A percentile compares a stretch with the other conserved stretches of the same genome.
Evolutionary conservation across 1,140 invertebrate genomes (phyloP).

Genomic region (Hypothenemus hampei): DNA sequence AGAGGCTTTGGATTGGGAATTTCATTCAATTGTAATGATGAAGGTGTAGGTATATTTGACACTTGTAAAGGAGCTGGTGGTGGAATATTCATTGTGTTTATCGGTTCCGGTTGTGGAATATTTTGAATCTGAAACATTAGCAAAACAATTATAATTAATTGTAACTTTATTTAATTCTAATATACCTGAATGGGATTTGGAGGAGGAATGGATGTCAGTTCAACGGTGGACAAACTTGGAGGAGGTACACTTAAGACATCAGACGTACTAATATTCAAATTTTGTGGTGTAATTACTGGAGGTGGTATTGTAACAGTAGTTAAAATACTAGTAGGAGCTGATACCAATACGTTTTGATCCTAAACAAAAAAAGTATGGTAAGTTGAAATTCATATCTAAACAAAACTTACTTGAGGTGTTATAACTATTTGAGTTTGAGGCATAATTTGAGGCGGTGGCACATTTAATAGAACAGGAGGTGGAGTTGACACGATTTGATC

Average conservation of each 20-base stretch:
- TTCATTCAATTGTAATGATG: slow-evolving; percentile 42
- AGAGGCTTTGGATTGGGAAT: slow-evolving; percentile 45
- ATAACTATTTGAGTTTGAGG: slow-evolving; percentile 26
- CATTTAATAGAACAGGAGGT: slow-evolving; percentile 42
- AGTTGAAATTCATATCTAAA: neutral
- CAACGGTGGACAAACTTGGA: slow-evolving; percentile 30
- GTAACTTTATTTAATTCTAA: too few species aligned
- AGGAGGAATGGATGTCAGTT: slow-evolving; percentile 43
- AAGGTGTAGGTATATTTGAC: slow-evolving; percentile 51
- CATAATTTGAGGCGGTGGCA: slow-evolving; percentile 43
- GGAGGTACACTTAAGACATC: slow-evolving; percentile 18
- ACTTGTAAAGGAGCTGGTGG: slow-evolving; percentile 50
- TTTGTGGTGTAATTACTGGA: slow-evolving; percentile 27
- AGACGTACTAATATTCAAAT: slow-evolving; percentile 2
- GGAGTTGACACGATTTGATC: slow-evolving; percentile 35
- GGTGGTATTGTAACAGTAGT: slow-evolving; percentile 44
- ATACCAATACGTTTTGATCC: slow-evolving; percentile 29
- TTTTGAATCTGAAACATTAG: slow-evolving; percentile 15
- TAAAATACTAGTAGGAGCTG: slow-evolving; percentile 32
- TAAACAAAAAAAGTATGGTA: slow-evolving; percentile 5
- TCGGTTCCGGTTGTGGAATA: slow-evolving; percentile 31
- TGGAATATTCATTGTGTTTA: slow-evolving; percentile 45
- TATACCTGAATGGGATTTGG: slow-evolving; percentile 43
- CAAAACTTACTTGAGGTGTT: slow-evolving; percentile 20
- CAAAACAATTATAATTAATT: neutral